Evolutionary conservation across 1,140 invertebrate genomes (phyloP).

Genomic region (Drosophila azteca): DNA sequence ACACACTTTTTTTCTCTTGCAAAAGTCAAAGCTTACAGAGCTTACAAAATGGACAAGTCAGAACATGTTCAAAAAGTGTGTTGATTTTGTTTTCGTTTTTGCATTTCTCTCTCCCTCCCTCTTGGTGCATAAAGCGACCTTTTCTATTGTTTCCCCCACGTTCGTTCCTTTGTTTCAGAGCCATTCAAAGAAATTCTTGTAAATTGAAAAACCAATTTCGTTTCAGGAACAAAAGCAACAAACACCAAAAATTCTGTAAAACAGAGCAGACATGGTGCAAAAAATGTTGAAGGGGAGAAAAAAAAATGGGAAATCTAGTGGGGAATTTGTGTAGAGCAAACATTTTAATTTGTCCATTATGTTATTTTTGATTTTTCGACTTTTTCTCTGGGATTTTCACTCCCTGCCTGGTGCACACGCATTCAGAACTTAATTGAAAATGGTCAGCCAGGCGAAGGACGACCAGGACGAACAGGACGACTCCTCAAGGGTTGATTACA

Average conservation of each 20-base stretch:
- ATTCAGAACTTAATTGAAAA: conserved; percentile 65
- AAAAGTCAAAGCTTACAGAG: conserved; percentile 1
- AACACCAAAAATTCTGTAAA: conserved; percentile 48
- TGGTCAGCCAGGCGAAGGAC: conserved; percentile 39
- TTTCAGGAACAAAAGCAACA: conserved; percentile 54
- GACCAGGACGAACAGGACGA: neutral
- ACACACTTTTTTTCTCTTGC: too few relatives aligned
- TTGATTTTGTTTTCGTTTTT: neutral
- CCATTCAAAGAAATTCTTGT: conserved; percentile 21
- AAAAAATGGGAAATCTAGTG: conserved; percentile 55
- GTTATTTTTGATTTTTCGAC: conserved; percentile 77
- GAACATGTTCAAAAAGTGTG: conserved; percentile 4
- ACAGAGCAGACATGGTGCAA: conserved; percentile 40
- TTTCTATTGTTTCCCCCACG: conserved; percentile 23
- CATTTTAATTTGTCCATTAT: conserved; percentile 74
- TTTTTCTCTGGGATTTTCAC: conserved; percentile 31
- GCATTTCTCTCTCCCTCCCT: neutral
- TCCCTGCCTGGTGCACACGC: conserved; percentile 6
- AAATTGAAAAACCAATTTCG: conserved; percentile 67
- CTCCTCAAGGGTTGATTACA: conserved; percentile 54
- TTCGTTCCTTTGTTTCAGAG: conserved; percentile 2
- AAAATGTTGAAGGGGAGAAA: conserved; percentile 15
- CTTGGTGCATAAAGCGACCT: conserved; percentile 15
- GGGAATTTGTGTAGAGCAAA: conserved; percentile 51
- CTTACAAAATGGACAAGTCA: neutral